Evolutionary conservation across 2,888 invertebrate genomes (phyloP).

Genomic region (Apodemia zela): DNA sequence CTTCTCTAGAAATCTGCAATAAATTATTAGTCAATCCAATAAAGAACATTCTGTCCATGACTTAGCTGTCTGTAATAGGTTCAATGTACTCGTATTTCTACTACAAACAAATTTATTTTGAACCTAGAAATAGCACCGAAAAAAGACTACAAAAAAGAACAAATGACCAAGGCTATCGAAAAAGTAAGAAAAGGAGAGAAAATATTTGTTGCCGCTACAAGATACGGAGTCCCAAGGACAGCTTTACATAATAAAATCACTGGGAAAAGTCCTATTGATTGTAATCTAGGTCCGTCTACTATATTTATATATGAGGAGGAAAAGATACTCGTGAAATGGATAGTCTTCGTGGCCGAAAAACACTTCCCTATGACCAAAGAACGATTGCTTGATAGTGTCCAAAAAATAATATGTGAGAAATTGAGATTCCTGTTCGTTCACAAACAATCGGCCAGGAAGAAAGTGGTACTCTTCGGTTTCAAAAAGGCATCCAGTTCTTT

Average conservation of each 20-base stretch:
- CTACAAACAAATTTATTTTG: slow-evolving; percentile 14
- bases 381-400: slow-evolving; percentile 39
- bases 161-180: slow-evolving; percentile 31
- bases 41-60: slow-evolving; percentile 6
- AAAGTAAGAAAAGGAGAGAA: slow-evolving; percentile 25
- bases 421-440: slow-evolving; percentile 6
- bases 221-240: slow-evolving; percentile 29
- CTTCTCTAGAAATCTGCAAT: slow-evolving; percentile 14
- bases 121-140: slow-evolving; percentile 29
- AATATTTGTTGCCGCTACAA: slow-evolving; percentile 13
- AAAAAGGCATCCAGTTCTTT: slow-evolving; percentile 41
- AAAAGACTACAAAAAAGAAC: slow-evolving; percentile 27
- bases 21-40: slow-evolving; percentile 8
- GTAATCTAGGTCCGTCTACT: slow-evolving; percentile 19
- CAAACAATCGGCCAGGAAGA: slow-evolving; percentile 31
- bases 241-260: slow-evolving; percentile 29
- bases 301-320: neutral
- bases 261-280: slow-evolving; percentile 29
- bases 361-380: slow-evolving; percentile 44
- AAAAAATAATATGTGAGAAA: slow-evolving; percentile 26
- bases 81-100: slow-evolving; percentile 14
- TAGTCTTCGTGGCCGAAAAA: slow-evolving; percentile 30
- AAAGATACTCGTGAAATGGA: slow-evolving; percentile 2
- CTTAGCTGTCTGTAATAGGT: slow-evolving; percentile 9
- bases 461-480: slow-evolving; percentile 45